Percentiles rank a stretch among this genome's conserved stretches.
Evolutionary conservation across 2,113 vertebrate species (phyloP).

Genomic region (Cariama cristata): DNA sequence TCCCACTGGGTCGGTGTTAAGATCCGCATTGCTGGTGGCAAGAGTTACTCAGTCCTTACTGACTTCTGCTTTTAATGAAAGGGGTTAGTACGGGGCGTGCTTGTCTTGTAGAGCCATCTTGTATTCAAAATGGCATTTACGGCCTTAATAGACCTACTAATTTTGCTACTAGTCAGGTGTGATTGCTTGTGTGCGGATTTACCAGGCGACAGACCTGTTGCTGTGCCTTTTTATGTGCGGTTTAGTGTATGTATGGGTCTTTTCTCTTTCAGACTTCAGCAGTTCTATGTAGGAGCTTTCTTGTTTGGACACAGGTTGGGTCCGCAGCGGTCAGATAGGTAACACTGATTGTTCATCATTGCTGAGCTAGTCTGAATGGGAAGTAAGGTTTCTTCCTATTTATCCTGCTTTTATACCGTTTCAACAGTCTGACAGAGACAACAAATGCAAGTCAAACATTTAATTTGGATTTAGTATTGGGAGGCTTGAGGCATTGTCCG

Average conservation of each 20-base stretch:
- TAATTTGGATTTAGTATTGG: background rate
- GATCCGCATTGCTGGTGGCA: background rate
- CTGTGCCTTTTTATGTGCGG: background rate
- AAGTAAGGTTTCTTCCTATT: background rate
- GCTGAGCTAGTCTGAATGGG: background rate
- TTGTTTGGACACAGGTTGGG: background rate
- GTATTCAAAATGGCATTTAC: background rate
- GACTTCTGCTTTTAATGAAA: background rate
- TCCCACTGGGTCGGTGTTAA: background rate
- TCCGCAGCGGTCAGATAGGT: accelerated
- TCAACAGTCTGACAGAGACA: background rate
- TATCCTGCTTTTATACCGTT: background rate
- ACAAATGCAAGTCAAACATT: background rate
- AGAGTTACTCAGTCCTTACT: background rate
- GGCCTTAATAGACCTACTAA: background rate
- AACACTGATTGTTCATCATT: background rate
- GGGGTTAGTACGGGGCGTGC: background rate
- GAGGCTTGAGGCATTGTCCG: accelerated
- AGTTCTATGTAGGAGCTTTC: background rate
- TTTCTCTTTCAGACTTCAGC: background rate
- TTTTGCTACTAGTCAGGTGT: background rate
- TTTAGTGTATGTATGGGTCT: background rate
- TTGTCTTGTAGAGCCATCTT: background rate
- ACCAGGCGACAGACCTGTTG: background rate
- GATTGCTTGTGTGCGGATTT: background rate